These are phyloP conservation scores for Rhamphomyia laevipes DNA, from an alignment of 2,888 invertebrate genomes.

Conservation along the genomic window DNA sequence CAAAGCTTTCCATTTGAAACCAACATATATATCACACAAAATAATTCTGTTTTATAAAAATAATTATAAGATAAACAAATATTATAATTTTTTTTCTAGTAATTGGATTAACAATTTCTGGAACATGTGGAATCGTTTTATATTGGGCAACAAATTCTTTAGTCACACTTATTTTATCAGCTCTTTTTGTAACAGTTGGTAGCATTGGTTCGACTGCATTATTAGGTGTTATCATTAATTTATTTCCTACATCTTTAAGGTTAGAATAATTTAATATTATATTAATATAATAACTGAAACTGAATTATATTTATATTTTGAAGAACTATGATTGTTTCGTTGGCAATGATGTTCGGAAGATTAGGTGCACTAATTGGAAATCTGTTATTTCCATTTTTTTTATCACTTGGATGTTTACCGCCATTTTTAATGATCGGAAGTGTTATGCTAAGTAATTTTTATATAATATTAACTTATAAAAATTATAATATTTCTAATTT, in stretches of 20 bases:
- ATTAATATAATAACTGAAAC: constrained; percentile 49
- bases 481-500: neutral
- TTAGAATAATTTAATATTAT: constrained; percentile 35
- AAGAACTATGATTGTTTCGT: constrained; percentile 61
- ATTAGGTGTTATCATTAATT: constrained; percentile 26
- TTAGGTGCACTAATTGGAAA: constrained; percentile 60
- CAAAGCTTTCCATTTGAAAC: neutral
- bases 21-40: neutral
- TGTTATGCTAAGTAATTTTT: constrained; percentile 45
- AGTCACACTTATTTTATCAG: constrained; percentile 43
- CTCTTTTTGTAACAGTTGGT: constrained; percentile 39
- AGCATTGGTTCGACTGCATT: constrained; percentile 31
- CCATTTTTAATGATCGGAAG: constrained; percentile 57
- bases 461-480: neutral
- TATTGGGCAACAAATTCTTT: constrained; percentile 45
- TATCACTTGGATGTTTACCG: constrained; percentile 55
- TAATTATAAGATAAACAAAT: too few relatives aligned
- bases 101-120: constrained; percentile 39
- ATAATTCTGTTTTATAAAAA: constrained; percentile 1
- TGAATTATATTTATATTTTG: neutral
- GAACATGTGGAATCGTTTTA: constrained; percentile 40
- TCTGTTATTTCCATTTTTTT: constrained; percentile 54
- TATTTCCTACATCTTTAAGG: constrained; percentile 34
- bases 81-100: constrained; percentile 19
- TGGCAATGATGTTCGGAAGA: constrained; percentile 59